phyloP scores from a whole-genome alignment of 2,797 vertebrate genomes.

The Urosaurus nigricauda region DNA sequence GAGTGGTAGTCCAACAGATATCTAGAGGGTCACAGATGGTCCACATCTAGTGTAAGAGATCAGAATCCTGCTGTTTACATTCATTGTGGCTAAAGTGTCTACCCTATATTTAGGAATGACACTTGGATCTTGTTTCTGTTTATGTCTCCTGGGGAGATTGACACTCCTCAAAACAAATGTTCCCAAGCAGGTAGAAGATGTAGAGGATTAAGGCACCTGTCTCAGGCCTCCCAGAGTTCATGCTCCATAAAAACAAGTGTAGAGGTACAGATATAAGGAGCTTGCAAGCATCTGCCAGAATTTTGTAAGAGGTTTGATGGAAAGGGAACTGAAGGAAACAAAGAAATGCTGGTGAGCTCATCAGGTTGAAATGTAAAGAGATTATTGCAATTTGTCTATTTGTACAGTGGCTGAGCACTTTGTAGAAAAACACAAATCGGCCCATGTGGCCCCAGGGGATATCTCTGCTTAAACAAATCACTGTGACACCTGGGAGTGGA shows the following conservation, averaged over 20 bases:
- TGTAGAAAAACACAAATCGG: background rate
- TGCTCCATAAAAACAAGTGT: background rate
- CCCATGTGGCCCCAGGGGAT: background rate
- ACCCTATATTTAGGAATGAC: no score
- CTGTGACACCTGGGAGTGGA: background rate
- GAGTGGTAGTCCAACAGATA: background rate
- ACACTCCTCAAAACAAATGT: background rate
- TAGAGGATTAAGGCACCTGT: background rate
- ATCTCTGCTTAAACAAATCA: background rate
- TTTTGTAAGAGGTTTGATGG: background rate
- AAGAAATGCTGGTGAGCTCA: background rate
- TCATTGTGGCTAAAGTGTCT: background rate
- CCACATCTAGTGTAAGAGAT: background rate
- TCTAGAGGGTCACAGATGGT: background rate
- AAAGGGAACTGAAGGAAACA: background rate
- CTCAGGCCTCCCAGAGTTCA: background rate
- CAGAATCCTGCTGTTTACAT: background rate
- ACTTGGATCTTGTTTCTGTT: background rate
- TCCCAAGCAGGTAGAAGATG: background rate
- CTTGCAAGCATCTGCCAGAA: background rate
- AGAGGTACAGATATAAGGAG: background rate
- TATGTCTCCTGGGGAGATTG: background rate
- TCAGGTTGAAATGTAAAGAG: background rate
- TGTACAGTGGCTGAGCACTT: background rate
- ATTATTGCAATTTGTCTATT: background rate